Conservation (phyloP, 35 echinoderm and acorn worm genomes). For the Patiria miniata region DNA sequence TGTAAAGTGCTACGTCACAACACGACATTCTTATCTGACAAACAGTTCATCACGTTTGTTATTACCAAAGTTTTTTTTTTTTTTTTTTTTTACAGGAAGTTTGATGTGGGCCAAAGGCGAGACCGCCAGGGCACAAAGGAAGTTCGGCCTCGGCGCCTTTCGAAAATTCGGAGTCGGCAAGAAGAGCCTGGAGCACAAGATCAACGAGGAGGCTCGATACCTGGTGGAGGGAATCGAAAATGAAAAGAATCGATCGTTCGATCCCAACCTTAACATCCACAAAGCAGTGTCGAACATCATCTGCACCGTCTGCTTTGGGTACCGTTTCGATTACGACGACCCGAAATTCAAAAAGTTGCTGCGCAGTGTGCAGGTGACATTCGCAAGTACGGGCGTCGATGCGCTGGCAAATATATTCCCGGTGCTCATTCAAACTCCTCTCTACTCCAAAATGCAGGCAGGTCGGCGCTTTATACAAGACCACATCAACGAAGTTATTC, state of each 20-base stretch:
- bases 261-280: conserved; percentile 21
- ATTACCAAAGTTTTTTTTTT: neutral
- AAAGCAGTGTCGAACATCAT: conserved; percentile 69
- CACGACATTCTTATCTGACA: too few species aligned
- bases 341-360: conserved; percentile 35
- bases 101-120: neutral
- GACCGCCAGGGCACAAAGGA: conserved; percentile 53
- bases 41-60: too few species aligned
- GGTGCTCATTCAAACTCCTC: neutral
- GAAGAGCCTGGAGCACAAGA: conserved; percentile 62
- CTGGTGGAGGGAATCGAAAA: conserved; percentile 1
- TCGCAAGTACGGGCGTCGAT: neutral
- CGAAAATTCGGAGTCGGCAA: conserved; percentile 72
- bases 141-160: conserved; percentile 50
- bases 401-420: neutral
- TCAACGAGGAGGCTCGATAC: conserved; percentile 66
- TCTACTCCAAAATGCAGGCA: neutral
- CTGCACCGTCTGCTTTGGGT: conserved; percentile 67
- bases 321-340: conserved; percentile 62
- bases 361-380: neutral
- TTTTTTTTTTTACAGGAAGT: neutral
- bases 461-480: neutral
- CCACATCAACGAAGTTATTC: neutral
- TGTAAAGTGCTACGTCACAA: too few species aligned
- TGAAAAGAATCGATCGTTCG: conserved; percentile 13